Evolutionary conservation across 2,797 vertebrate species (phyloP).

Genomic region (Denticeps clupeoides): DNA sequence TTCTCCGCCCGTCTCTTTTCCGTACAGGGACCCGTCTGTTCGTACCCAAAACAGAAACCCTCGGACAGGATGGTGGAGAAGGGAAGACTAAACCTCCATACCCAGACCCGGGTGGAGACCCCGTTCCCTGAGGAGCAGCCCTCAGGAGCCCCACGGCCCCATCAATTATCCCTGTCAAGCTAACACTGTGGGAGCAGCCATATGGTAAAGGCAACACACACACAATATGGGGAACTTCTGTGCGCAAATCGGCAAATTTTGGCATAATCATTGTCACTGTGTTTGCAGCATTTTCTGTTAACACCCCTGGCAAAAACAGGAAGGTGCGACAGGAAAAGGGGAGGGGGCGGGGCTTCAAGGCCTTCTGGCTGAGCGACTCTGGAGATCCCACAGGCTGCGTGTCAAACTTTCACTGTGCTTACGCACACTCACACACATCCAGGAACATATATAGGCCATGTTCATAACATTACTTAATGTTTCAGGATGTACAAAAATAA

Average conservation of each 20-base stretch:
- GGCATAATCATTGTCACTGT: too few relatives aligned
- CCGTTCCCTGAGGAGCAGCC: slow-evolving; percentile 19
- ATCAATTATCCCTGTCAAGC: slow-evolving; percentile 77
- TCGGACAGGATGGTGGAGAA: too few relatives aligned
- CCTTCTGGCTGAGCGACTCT: slow-evolving; percentile 5
- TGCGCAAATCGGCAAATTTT: too few relatives aligned
- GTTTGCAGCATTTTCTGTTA: slow-evolving; percentile 73
- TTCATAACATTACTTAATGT: slow-evolving; percentile 30
- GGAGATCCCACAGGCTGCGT: slow-evolving; percentile 19
- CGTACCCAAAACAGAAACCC: too few relatives aligned
- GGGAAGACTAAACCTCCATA: too few relatives aligned
- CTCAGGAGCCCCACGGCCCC: slow-evolving; percentile 55
- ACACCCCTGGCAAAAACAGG: slow-evolving; percentile 71
- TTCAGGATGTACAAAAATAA: too few relatives aligned
- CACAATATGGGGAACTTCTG: slow-evolving; percentile 76
- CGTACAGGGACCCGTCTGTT: too few relatives aligned
- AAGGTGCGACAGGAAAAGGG: slow-evolving; percentile 49
- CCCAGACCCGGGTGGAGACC: too few relatives aligned
- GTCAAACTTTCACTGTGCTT: slow-evolving; percentile 37
- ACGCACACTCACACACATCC: slow-evolving; percentile 36
- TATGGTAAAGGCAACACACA: slow-evolving; percentile 70
- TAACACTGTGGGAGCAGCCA: slow-evolving; percentile 78
- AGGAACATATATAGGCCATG: slow-evolving; percentile 48
- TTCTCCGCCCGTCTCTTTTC: slow-evolving; percentile 25
- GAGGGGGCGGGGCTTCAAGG: slow-evolving; percentile 20